Evolutionary conservation across 2,888 invertebrate species (phyloP), one percentile per base, ranked within the genome.

Genomic region (Xylocampa areola): DNA sequence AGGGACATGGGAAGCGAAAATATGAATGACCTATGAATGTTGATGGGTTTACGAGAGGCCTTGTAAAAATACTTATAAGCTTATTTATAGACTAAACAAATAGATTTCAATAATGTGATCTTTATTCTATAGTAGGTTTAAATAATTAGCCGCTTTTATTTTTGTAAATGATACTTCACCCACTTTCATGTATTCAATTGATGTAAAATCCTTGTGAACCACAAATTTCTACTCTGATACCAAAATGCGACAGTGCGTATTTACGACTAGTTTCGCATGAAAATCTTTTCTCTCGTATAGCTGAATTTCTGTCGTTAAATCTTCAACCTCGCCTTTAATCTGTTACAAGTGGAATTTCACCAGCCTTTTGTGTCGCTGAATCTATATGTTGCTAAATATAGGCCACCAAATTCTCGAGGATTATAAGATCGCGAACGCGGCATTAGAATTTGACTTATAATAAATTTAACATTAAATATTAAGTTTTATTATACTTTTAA

Each of bases 301-400:
- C 27, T 27, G 36, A 32, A 41, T 19, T 35, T 30, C 45, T 37
- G 33, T 45, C 51, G 36, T 33, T 30, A 39, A 13, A 27, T 41
- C 44, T 49, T 60, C 52, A 54, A 51, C 66, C 55, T 60, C 48
- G 39, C 64, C 48, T 73, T 62, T 58, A 66, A 73, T 70, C 60
- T 66, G 39, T 51, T 41, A 32, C 23, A 30, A 63, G 59, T 17
- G 73, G 59, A 45, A 58, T 66, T 59, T 52, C 48, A 54, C 40
- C 44, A 50, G 47, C 35, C 25, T 47, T 8, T 21, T 32, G 19
- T 27, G 21, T 32, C 17, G 39, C n/a, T 17, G n/a, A 40, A 45
- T 16, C 33, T 43, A 32, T 32, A 29, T 47, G 21, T 21, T 7
- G 21, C 21, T 21, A 7, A 21, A 21, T 48, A 13, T 23, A 19